These are phyloP conservation scores for Drosophila bifasciata DNA, from an alignment of 1,140 invertebrate genomes.

Conservation along the genomic window DNA sequence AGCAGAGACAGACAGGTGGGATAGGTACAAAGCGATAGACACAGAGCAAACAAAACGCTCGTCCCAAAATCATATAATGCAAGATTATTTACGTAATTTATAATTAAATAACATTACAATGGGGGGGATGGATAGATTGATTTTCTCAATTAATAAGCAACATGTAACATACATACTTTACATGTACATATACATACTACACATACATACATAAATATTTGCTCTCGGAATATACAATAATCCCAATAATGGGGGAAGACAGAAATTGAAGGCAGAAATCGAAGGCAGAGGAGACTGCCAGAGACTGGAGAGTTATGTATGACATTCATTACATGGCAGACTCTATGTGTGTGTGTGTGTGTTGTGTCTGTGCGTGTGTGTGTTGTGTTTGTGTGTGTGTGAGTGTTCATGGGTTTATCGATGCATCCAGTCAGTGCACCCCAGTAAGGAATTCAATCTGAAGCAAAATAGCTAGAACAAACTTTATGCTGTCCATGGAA, in stretches of 20 bases:
- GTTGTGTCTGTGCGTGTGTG: no score
- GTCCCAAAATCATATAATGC: background rate
- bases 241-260: background rate
- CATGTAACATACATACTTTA: background rate
- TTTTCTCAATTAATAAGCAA: constrained; percentile 2
- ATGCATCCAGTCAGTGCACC: no score
- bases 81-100: constrained; percentile 8
- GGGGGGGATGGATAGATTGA: background rate
- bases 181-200: background rate
- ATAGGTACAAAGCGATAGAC: constrained; percentile 3
- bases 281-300: background rate
- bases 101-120: background rate
- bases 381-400: no score
- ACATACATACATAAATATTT: background rate
- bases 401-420: no score
- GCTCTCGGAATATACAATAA: background rate
- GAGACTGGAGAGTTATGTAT: constrained; percentile 1
- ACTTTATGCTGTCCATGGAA: no score
- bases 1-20: no score
- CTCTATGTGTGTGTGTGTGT: no score
- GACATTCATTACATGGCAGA: background rate
- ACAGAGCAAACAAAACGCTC: background rate
- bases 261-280: background rate
- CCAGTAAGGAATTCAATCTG: no score
- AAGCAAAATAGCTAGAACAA: no score